A percentile compares a stretch with the other conserved stretches of the same genome.
Conservation (phyloP, 2,888 invertebrate genomes). For the Eucriotettix oculatus region DNA sequence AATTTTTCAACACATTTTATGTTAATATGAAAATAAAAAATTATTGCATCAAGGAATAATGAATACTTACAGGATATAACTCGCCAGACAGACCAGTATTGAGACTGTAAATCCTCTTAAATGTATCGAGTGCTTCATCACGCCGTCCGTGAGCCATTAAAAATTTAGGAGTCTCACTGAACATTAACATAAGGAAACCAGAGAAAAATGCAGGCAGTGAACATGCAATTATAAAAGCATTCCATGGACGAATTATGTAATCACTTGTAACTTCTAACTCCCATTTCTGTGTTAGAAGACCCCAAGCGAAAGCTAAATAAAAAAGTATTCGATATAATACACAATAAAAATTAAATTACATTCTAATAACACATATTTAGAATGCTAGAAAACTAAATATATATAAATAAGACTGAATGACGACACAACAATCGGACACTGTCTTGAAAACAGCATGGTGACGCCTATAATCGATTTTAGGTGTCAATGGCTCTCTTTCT, state of each 20-base stretch:
- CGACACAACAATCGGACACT: no score
- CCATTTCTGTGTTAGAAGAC: slow-evolving; percentile 45
- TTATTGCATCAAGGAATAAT: no score
- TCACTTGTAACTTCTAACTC: slow-evolving; percentile 27
- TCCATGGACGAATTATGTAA: slow-evolving; percentile 28
- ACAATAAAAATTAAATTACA: no score
- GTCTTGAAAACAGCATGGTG: no score
- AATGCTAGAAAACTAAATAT: no score
- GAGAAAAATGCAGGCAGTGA: slow-evolving; percentile 49
- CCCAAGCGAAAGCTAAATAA: slow-evolving; percentile 46
- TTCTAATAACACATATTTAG: no score
- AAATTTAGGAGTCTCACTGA: slow-evolving; percentile 62
- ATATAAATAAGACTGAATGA: no score
- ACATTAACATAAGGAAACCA: slow-evolving; percentile 41
- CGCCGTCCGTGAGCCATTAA: slow-evolving; percentile 50
- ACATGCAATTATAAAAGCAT: slow-evolving; percentile 27
- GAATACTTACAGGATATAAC: slow-evolving; percentile 43
- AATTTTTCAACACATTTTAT: no score
- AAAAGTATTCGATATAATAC: no score
- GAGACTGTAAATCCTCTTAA: slow-evolving; percentile 42
- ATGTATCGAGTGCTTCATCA: slow-evolving; percentile 44
- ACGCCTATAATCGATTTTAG: no score
- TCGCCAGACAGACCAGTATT: slow-evolving; percentile 46
- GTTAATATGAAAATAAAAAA: no score
- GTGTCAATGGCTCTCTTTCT: no score